A percentile compares a stretch with the other conserved stretches of the same genome.
phyloP scores from a whole-genome alignment of 2,113 vertebrate species.

The Reinhardtius hippoglossoides region DNA sequence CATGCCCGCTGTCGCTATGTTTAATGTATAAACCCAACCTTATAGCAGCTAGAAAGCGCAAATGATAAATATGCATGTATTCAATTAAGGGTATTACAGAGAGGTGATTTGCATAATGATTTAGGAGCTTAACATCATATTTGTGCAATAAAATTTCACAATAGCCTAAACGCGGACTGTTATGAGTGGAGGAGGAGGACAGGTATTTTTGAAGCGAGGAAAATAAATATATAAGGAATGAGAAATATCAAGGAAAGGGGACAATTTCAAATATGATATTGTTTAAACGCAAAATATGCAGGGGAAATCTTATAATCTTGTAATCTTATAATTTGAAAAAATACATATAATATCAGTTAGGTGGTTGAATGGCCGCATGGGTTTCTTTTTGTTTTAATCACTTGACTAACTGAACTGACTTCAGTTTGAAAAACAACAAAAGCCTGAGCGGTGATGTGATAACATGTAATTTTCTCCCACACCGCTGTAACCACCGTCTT shows the following conservation, averaged over 20 bases:
- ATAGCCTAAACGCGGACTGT: conserved; percentile 72
- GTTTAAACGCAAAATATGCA: background rate
- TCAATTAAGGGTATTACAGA: conserved; percentile 86
- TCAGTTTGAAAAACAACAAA: conserved; percentile 29
- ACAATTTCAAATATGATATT: background rate
- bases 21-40: conserved; percentile 86
- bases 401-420: conserved; percentile 16
- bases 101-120: conserved; percentile 83
- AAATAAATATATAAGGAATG: background rate
- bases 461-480: conserved; percentile 39
- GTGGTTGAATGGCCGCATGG: conserved; percentile 1
- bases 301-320: background rate
- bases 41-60: conserved; percentile 75
- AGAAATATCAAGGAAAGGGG: background rate
- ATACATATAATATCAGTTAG: background rate
- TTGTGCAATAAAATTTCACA: conserved; percentile 82
- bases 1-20: conserved; percentile 80
- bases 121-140: conserved; percentile 83
- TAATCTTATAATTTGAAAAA: background rate
- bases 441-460: conserved; percentile 37
- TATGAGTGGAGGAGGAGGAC: conserved; percentile 29
- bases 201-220: conserved; percentile 4
- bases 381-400: conserved; percentile 2
- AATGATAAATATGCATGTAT: conserved; percentile 88
- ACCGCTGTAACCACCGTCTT: conserved; percentile 28